Base-by-base conservation (phyloP, 2,888 invertebrate genomes). In the Ditula angustiorana region DNA sequence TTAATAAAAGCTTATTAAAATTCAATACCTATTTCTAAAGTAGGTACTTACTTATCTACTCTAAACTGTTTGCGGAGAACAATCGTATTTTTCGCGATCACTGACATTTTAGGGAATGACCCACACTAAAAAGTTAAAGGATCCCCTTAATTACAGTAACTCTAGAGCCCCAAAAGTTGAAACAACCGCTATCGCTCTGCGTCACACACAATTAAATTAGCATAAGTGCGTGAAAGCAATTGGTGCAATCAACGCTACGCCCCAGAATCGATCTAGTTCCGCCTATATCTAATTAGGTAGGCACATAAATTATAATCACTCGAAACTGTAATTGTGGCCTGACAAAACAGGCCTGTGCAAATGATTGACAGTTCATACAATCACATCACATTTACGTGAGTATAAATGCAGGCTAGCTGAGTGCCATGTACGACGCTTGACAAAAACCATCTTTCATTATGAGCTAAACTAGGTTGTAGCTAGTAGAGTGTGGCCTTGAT, bases 201-300 rank as follows among this genome's bases (percentile, higher is more conserved):
- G 68, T 68, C 65, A 69, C 67, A 61, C 68, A 59, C 66, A 60
- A 70, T 70, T 55, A 73, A 76, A 76, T 76, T 76, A 76, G 69
- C 71, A 73, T 75, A 73, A 75, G 74, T 71, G 71, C 69, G 67
- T 66, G 75, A 74, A 78, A 76, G 62, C 67, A 63, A 69, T 72
- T 73, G 62, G 65, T 60, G 73, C 78, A 81, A 81, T 81, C 77
- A 80, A 75, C 69, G 72, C 67, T 67, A 70, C 72, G n/a, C n/a
- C 26, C 26, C 23, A 65, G 67, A 62, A 64, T 57, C 69, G 68
- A 69, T 68, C 67, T 61, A 67, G 68, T 68, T 56, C 68, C 66
- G 66, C 74, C 78, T 80, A 79, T 81, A 83, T 85, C 78, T 84
- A 86, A 87, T 85, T 83, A 84, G 74, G 82, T 83, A 26, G 63